Evolutionary conservation across 2,888 invertebrate genomes (phyloP).

Genomic region (Norana najaformis): DNA sequence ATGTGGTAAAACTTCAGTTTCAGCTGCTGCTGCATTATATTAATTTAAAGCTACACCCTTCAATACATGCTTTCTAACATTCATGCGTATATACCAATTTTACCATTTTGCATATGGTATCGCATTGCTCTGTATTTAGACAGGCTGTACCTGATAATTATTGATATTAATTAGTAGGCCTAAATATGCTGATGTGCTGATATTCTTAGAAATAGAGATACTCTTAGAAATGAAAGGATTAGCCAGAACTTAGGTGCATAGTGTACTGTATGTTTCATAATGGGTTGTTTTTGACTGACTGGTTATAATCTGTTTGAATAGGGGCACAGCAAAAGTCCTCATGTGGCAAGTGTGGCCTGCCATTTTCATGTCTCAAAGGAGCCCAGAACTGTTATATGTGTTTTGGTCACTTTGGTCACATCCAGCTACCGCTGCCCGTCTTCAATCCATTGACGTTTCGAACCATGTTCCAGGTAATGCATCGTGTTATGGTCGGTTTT

Average conservation of each 20-base stretch:
- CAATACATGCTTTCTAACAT: background rate
- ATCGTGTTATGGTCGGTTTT: background rate
- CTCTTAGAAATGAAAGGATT: background rate
- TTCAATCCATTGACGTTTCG: constrained; percentile 88
- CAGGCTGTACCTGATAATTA: background rate
- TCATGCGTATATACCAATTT: background rate
- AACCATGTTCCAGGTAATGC: constrained; percentile 69
- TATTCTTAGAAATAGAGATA: no score
- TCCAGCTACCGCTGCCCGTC: constrained; percentile 83
- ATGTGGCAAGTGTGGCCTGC: constrained; percentile 79
- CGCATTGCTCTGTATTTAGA: background rate
- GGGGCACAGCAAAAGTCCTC: background rate
- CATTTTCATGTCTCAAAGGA: constrained; percentile 27
- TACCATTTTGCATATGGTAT: background rate
- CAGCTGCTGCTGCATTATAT: no score
- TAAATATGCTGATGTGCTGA: no score
- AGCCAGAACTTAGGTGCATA: background rate
- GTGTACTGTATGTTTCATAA: background rate
- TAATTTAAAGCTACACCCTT: no score
- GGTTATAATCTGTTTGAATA: background rate
- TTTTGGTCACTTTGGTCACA: constrained; percentile 92
- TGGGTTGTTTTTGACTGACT: background rate
- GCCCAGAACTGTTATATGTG: constrained; percentile 69
- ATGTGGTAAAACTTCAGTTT: no score
- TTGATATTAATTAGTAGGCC: background rate